Base-by-base conservation (phyloP, 2,888 invertebrate species). In the Calephelis perditalis region DNA sequence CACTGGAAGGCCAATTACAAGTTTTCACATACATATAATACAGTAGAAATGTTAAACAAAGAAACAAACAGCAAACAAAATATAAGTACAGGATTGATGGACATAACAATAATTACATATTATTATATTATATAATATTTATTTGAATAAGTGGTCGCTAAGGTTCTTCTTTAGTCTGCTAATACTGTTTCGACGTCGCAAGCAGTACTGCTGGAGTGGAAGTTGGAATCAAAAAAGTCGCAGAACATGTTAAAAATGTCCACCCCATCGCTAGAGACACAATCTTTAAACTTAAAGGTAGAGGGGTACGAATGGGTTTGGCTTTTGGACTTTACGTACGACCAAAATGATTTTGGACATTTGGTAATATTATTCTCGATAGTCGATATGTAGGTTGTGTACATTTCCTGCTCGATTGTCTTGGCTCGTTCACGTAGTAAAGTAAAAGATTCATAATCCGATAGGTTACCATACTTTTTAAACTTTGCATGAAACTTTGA, bases 201-300 rank as follows among this genome's bases (percentile, higher is more conserved):
- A n/a, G n/a, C n/a, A n/a, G n/a, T n/a, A n/a, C n/a, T n/a, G n/a
- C n/a, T n/a, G n/a, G n/a, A n/a, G n/a, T n/a, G 49, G 9, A 49
- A 26, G 26, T 15, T 49, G 7, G 49, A 49, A 12, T 26, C 9
- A 9, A 49, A 49, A 26, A 15, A 49, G 4, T 49, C 49, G 9
- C 49, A 15, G 8, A 49, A 49, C 26, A 49, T 49, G 26, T 49
- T 47, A 47, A n/a, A 47, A 8, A 47, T 47, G 47, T 47, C 47
- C 47, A 12, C 15, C n/a, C 47, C 47, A 12, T 47, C 12, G 15
- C 47, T 47, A 15, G 4, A 7, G 8, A 12, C n/a, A 12, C 6
- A 12, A 6, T 47, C 15, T 5, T 12, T 12, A 12, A 47, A 47
- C 8, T n/a, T 47, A n/a, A 15, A 47, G 5, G 47, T 47, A n/a